Conservation (phyloP, 2,888 invertebrate species). For the Drosophila trichaetosa region DNA sequence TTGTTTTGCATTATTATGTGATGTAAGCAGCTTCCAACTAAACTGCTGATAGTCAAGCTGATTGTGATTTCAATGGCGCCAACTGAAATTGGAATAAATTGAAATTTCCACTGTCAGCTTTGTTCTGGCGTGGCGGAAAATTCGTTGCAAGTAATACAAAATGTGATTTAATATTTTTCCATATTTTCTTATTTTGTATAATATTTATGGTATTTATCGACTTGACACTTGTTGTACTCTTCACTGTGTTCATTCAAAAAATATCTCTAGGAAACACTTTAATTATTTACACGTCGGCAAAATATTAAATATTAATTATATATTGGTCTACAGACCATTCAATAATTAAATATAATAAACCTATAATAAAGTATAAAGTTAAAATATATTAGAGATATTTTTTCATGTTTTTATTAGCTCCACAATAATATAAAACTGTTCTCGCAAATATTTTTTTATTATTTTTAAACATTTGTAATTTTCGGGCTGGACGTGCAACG, state of each 20-base stretch:
- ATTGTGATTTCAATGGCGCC: neutral
- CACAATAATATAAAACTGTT: neutral
- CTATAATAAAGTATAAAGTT: neutral
- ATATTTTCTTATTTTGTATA: neutral
- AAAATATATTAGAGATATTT: neutral
- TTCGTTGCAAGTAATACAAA: neutral
- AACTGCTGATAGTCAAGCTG: neutral
- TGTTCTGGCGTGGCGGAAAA: neutral
- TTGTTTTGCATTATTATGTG: slow-evolving; percentile 61
- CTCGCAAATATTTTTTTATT: too few species aligned
- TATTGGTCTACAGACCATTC: neutral
- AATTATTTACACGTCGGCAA: neutral
- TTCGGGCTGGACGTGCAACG: slow-evolving; percentile 1
- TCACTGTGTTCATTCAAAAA: neutral
- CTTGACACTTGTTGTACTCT: neutral
- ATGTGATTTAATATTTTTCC: neutral
- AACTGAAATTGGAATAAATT: neutral
- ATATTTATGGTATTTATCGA: neutral
- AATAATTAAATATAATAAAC: neutral
- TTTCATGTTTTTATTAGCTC: neutral
- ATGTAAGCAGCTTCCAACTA: slow-evolving; percentile 16
- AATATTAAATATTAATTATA: neutral
- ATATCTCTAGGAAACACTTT: neutral
- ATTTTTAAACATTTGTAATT: neutral
- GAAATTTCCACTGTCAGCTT: neutral